Percentiles rank a stretch among this genome's conserved stretches.
These are phyloP conservation scores for Isurus oxyrinchus DNA, from an alignment of 2,113 vertebrate genomes.

Conservation along the genomic window DNA sequence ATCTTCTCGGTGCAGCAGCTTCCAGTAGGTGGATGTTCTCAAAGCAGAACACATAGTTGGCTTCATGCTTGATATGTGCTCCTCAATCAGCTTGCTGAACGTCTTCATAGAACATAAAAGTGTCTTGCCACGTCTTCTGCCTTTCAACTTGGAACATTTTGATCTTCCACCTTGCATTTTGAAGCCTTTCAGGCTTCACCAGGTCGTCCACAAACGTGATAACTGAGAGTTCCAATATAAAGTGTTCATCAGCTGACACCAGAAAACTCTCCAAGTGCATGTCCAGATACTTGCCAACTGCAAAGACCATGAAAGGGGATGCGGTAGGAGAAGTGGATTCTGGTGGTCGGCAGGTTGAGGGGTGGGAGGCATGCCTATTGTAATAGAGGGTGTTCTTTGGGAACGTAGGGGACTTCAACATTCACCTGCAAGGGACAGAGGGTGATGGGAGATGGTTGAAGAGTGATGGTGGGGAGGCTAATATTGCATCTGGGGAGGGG, in stretches of 20 bases:
- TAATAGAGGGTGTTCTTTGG: too few relatives aligned
- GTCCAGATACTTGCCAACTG: slow-evolving; percentile 53
- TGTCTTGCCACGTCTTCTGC: slow-evolving; percentile 62
- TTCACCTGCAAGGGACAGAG: too few relatives aligned
- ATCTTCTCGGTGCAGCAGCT: too few relatives aligned
- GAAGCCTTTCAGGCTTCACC: slow-evolving; percentile 46
- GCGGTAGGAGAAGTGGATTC: too few relatives aligned
- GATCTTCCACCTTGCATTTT: slow-evolving; percentile 43
- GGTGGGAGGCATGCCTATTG: too few relatives aligned
- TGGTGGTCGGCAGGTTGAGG: too few relatives aligned
- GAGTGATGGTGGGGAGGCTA: too few relatives aligned
- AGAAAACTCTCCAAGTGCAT: slow-evolving; percentile 56
- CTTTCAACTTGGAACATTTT: slow-evolving; percentile 46
- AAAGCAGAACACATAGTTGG: slow-evolving; percentile 58
- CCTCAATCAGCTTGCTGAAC: slow-evolving; percentile 49
- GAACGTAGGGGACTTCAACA: too few relatives aligned
- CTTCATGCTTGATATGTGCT: slow-evolving; percentile 47
- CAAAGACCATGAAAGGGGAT: too few relatives aligned
- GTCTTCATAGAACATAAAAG: slow-evolving; percentile 64
- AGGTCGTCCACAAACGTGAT: slow-evolving; percentile 60
- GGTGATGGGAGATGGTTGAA: too few relatives aligned
- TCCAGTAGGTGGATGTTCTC: slow-evolving; percentile 41
- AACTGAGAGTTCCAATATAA: slow-evolving; percentile 61
- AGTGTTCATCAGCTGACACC: slow-evolving; percentile 56
- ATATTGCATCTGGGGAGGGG: too few relatives aligned